Evolutionary conservation across 2,797 vertebrate genomes (phyloP), one percentile per base, ranked within the genome.

Genomic region (Garrulus glandarius): DNA sequence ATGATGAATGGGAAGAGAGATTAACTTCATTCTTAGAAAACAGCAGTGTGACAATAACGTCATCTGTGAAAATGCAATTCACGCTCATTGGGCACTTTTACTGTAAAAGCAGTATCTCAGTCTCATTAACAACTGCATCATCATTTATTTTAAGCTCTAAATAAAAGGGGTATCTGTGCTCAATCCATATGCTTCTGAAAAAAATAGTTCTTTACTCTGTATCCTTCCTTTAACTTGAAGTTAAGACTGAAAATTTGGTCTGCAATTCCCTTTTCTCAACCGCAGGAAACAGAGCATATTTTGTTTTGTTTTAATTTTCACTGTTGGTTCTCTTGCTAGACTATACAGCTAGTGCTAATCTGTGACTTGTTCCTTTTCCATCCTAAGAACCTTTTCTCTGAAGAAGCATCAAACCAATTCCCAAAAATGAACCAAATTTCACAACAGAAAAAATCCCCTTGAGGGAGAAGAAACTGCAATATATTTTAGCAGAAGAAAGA

Each of bases 331-430:
- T 72, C 37, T 59, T 70, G 19, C n/a, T 91, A 30, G 47, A 49
- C 50, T 44, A 13, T n/a, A 30, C 0, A 5, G 20, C 9, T 65
- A 32, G 24, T 0, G 0, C 34, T 72, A 55, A 74, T 43, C 36
- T 60, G 24, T 68, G 63, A 47, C 19, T 56, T 55, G 21, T 12
- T 13, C 9, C 15, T 84, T 90, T 7, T 2, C 44, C 39, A 80
- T 17, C 26, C 34, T 30, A 27, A 32, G 23, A 81, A 64, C 4
- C 2, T 53, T 59, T 61, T 46, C 30, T 76, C 19, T 41, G 32
- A 72, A 84, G 59, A 87, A 43, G 11, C 17, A 64, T 44, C 26
- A 83, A 87, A 52, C 13, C 3, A 5, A 46, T 70, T 81, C 34
- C 78, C n/a, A 47, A 61, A 34, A 72, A 61, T 47, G 7, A 64